These are phyloP conservation scores for Noctua fimbriata DNA, from an alignment of 2,888 invertebrate species.

Conservation along the genomic window DNA sequence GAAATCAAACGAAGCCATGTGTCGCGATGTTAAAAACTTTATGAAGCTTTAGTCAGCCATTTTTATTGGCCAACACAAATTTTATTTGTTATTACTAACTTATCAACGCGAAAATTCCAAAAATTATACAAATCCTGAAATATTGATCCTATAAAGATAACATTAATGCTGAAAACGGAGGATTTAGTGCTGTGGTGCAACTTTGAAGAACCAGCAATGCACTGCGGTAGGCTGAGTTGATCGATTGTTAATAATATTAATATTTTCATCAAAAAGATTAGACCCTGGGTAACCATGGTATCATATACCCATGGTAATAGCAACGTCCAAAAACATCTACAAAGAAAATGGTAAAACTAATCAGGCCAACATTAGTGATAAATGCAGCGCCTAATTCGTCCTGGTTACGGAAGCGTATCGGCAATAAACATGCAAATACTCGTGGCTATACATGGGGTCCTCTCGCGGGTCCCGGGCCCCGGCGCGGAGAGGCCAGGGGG, in stretches of 20 bases:
- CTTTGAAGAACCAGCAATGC: neutral
- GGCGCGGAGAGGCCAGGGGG: constrained; percentile 80
- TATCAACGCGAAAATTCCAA: neutral
- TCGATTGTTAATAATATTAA: neutral
- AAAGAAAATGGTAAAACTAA: neutral
- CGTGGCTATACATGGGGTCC: constrained; percentile 70
- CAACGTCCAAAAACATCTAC: neutral
- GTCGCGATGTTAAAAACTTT: constrained; percentile 62
- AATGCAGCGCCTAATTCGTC: constrained; percentile 65
- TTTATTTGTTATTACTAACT: neutral
- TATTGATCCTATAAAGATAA: neutral
- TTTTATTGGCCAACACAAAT: neutral
- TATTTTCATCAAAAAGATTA: neutral
- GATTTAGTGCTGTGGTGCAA: neutral
- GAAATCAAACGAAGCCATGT: constrained; percentile 73
- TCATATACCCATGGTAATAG: neutral
- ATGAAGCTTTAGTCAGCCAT: constrained; percentile 19
- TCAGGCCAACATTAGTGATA: constrained; percentile 16
- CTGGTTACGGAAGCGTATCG: constrained; percentile 76
- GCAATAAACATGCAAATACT: constrained; percentile 83
- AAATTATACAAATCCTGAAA: neutral
- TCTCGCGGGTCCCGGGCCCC: constrained; percentile 55
- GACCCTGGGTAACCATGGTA: neutral
- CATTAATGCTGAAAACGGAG: neutral
- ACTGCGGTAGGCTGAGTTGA: neutral